Conservation (phyloP, 2,113 vertebrate species). For the Steatornis caripensis region DNA sequence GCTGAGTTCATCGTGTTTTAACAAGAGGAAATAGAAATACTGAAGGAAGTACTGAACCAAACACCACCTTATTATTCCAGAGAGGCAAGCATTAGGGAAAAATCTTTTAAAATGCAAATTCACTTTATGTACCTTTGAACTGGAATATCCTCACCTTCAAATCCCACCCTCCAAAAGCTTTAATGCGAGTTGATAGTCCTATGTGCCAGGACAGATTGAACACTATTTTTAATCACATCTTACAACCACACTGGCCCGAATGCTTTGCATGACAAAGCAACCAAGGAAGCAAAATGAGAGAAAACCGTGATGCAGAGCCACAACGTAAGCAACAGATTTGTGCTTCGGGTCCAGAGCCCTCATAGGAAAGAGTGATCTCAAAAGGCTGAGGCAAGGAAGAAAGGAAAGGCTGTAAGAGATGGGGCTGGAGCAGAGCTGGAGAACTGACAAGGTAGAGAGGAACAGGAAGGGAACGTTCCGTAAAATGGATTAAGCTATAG, state of each 20-base stretch:
- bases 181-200: neutral
- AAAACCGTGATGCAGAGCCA: neutral
- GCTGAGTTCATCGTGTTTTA: neutral
- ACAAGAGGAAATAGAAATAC: neutral
- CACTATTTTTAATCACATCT: conserved; percentile 31
- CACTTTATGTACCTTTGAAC: neutral
- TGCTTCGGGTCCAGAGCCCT: neutral
- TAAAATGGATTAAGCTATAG: neutral
- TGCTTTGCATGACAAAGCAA: conserved; percentile 3
- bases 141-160: neutral
- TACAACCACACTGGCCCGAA: neutral
- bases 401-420: neutral
- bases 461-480: neutral
- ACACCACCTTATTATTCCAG: neutral
- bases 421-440: neutral
- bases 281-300: neutral
- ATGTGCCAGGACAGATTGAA: neutral
- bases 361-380: neutral
- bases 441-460: neutral
- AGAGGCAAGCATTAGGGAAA: neutral
- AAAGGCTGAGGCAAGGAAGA: neutral
- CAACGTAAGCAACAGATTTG: neutral
- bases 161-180: neutral
- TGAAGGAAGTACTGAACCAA: neutral
- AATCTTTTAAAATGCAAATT: neutral